phyloP scores from a whole-genome alignment of 2,113 vertebrate species.

The Pungitius pungitius region DNA sequence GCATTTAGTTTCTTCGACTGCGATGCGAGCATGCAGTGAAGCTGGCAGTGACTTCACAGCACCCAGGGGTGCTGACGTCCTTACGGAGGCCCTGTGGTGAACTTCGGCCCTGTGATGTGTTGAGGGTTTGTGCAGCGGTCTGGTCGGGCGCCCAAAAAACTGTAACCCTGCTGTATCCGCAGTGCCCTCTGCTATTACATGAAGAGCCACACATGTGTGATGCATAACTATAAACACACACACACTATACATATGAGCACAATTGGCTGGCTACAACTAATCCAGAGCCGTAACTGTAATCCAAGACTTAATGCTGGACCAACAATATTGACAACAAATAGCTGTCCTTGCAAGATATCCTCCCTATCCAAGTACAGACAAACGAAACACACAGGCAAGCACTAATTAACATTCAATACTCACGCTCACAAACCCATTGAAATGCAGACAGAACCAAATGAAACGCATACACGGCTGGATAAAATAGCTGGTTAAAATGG shows the following conservation, averaged over 20 bases:
- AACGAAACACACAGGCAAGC: slow-evolving; percentile 18
- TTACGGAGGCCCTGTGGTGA: slow-evolving; percentile 64
- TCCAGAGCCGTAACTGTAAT: slow-evolving; percentile 30
- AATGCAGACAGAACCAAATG: slow-evolving; percentile 54
- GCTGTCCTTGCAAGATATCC: slow-evolving; percentile 1
- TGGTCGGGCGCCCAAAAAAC: slow-evolving; percentile 55
- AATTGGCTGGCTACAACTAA: slow-evolving; percentile 10
- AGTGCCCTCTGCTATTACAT: slow-evolving; percentile 43
- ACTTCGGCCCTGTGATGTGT: slow-evolving; percentile 71
- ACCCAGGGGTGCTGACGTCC: slow-evolving; percentile 70
- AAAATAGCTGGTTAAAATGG: slow-evolving; percentile 42
- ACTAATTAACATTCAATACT: slow-evolving; percentile 48
- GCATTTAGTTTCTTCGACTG: slow-evolving; percentile 9
- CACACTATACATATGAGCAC: neutral
- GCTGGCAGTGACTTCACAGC: slow-evolving; percentile 65
- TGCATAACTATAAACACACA: neutral
- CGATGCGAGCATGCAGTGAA: slow-evolving; percentile 30
- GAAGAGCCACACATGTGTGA: slow-evolving; percentile 15
- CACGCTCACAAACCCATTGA: slow-evolving; percentile 36
- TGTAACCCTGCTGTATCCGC: slow-evolving; percentile 54
- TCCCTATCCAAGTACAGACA: slow-evolving; percentile 1
- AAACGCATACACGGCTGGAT: slow-evolving; percentile 32
- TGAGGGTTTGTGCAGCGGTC: slow-evolving; percentile 57
- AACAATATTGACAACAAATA: slow-evolving; percentile 19
- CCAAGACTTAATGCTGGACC: slow-evolving; percentile 18